Evolutionary conservation across 2,888 invertebrate genomes (phyloP), one percentile per base, ranked within the genome.

Genomic region (Clitarchus hookeri): DNA sequence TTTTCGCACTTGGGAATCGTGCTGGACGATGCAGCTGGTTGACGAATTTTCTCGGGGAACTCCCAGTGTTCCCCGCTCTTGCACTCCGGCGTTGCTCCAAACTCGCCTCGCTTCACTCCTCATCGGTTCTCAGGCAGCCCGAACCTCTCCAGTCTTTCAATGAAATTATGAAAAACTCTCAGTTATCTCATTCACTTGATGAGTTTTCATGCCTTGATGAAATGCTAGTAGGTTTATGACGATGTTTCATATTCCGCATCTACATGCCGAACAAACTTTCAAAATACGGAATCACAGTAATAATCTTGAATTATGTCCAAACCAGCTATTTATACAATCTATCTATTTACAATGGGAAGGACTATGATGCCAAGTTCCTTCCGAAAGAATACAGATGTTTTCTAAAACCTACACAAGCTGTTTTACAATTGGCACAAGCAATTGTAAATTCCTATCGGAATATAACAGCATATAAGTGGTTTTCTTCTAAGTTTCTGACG

Each of bases 401-500:
- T 65, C 65, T 23, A 9, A 65, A 65, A 65, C 3, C 8, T n/a
- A 65, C 65, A 65, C 65, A 65, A 36, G 36, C 36, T 36, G 4
- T 36, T 36, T 36, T 36, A 3, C 36, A 3, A 36, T 36, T 36
- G 4, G 65, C 8, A n/a, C 65, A 65, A 65, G 13, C 65, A n/a
- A 65, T 65, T 23, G 2, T 36, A 36, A 36, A 36, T 36, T 36
- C 36, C 4, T 36, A 19, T 12, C 6, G 16, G 16, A 16, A 65
- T 65, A 65, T 65, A 9, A 65, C 65, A 16, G 8, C 65, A 65
- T 86, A 87, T 84, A 87, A 87, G 78, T 87, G 85, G 86, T 87
- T 87, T 26, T 84, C 84, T 27, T 85, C 86, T 0, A 84, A 25
- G 80, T 87, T 44, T 86, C 86, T 12, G 77, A 87, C 0, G 79